A percentile compares a stretch with the other conserved stretches of the same genome.
These are phyloP conservation scores for Pluvialis apricaria DNA, from an alignment of 2,113 vertebrate species.

Conservation along the genomic window DNA sequence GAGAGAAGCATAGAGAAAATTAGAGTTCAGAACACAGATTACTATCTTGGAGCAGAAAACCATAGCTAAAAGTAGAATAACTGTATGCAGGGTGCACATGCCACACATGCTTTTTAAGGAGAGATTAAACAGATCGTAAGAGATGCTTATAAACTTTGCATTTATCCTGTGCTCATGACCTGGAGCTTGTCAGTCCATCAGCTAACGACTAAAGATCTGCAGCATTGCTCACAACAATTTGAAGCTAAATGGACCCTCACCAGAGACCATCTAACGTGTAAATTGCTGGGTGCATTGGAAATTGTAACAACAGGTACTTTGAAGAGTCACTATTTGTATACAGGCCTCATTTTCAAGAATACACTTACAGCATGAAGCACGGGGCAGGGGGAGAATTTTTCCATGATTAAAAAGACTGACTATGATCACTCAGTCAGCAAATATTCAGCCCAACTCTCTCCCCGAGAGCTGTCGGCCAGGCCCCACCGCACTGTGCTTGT, in stretches of 20 bases:
- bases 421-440: neutral
- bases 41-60: neutral
- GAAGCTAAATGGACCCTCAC: neutral
- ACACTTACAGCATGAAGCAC: neutral
- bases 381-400: neutral
- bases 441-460: neutral
- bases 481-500: accelerated
- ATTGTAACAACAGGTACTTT: neutral
- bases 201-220: neutral
- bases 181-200: neutral
- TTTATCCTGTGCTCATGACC: neutral
- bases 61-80: neutral
- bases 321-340: neutral
- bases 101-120: neutral
- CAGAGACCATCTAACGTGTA: neutral
- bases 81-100: neutral
- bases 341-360: neutral
- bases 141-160: neutral
- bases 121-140: neutral
- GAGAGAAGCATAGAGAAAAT: neutral
- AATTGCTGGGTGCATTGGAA: neutral
- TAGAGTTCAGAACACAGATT: neutral
- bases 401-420: neutral
- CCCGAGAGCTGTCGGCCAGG: accelerated
- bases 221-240: neutral